Evolutionary conservation across 2,113 vertebrate species (phyloP).

Genomic region (Hypanus sabinus): DNA sequence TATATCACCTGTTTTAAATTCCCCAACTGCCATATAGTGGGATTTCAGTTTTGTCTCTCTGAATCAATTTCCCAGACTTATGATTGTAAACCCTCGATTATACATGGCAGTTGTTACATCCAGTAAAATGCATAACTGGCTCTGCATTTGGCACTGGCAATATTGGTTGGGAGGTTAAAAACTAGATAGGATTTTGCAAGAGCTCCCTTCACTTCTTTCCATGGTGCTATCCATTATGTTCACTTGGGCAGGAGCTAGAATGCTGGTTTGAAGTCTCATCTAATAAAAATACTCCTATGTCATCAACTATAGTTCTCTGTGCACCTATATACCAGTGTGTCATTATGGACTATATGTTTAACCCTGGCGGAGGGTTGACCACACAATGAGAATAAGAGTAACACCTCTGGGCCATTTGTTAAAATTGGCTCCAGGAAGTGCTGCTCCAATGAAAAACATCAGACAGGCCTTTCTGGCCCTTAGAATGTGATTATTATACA

Average conservation of each 20-base stretch:
- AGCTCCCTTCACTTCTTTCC: not conserved
- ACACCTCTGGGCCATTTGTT: not conserved
- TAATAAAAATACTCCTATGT: no score
- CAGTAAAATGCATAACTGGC: no score
- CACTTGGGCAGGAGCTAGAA: not conserved
- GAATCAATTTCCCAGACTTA: no score
- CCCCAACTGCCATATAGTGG: no score
- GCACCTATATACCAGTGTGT: not conserved
- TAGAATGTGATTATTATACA: no score
- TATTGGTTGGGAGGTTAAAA: not conserved
- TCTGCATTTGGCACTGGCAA: not conserved
- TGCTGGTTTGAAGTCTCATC: not conserved
- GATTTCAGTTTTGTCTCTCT: no score
- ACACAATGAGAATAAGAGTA: not conserved
- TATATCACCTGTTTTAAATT: no score
- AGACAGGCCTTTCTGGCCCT: not conserved
- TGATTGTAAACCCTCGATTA: no score
- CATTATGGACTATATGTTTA: not conserved
- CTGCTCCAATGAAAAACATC: not conserved
- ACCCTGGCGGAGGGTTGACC: not conserved
- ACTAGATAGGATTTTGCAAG: not conserved
- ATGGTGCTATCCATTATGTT: not conserved
- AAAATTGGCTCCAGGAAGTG: not conserved
- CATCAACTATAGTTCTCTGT: no score
- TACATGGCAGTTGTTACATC: no score